These are phyloP conservation scores for Cephus cinctus DNA, from an alignment of 1,140 invertebrate genomes.

Conservation along the genomic window DNA sequence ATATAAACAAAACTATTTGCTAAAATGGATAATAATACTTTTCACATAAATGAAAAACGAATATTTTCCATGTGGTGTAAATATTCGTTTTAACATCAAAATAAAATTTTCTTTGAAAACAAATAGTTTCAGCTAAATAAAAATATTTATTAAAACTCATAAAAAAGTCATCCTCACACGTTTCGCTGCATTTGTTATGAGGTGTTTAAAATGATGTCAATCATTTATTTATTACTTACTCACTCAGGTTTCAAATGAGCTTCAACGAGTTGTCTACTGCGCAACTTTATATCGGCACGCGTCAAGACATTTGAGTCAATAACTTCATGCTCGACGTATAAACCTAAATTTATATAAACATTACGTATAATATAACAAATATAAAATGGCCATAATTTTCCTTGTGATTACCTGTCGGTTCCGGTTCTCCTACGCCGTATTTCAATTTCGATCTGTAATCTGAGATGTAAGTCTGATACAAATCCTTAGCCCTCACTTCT, in stretches of 20 bases:
- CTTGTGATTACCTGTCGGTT: conserved; percentile 24
- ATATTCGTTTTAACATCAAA: conserved; percentile 1
- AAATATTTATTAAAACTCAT: conserved; percentile 2
- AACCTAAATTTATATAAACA: conserved; percentile 20
- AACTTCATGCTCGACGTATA: conserved; percentile 35
- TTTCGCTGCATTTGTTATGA: conserved; percentile 2
- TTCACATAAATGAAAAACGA: no score
- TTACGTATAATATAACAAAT: conserved; percentile 12
- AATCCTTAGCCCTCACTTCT: conserved; percentile 32
- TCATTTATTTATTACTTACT: conserved; percentile 1
- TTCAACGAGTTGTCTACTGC: conserved; percentile 40
- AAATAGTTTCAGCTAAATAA: neutral
- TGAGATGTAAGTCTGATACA: conserved; percentile 44
- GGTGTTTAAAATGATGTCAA: conserved; percentile 1
- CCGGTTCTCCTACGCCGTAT: conserved; percentile 19
- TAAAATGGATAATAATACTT: no score
- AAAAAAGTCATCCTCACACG: conserved; percentile 2
- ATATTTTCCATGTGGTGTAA: neutral
- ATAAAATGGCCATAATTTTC: neutral
- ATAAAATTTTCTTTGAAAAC: neutral
- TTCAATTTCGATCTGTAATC: conserved; percentile 34
- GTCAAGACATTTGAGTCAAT: conserved; percentile 33
- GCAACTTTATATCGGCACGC: conserved; percentile 36
- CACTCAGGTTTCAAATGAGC: conserved; percentile 26
- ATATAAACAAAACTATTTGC: no score